Evolutionary conservation across 2,888 invertebrate species (phyloP).

Genomic region (Liopterus haemorrhoidalis): DNA sequence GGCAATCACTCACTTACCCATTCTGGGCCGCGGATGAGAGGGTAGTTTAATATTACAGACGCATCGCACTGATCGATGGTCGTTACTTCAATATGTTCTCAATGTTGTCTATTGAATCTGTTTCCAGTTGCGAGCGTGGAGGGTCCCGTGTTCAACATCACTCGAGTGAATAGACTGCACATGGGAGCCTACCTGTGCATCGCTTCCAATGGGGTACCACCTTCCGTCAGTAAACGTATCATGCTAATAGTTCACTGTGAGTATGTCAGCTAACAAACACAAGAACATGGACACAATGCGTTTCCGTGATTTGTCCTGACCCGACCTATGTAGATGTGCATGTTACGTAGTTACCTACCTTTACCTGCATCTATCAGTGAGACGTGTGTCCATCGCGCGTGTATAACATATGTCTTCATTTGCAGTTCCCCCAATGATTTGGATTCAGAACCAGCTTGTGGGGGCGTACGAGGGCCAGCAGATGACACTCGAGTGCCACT

Average conservation of each 20-base stretch:
- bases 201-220: slow-evolving; percentile 78
- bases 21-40: too few species aligned
- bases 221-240: slow-evolving; percentile 82
- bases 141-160: slow-evolving; percentile 62
- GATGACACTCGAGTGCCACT: slow-evolving; percentile 64
- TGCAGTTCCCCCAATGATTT: slow-evolving; percentile 67
- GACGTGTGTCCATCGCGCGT: background rate
- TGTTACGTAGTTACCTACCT: background rate
- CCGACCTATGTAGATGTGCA: background rate
- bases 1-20: slow-evolving; percentile 3
- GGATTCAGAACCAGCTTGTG: slow-evolving; percentile 66
- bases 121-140: slow-evolving; percentile 59
- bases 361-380: background rate
- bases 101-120: too few species aligned
- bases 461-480: slow-evolving; percentile 61
- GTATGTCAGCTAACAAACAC: slow-evolving; percentile 37
- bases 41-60: too few species aligned
- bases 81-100: too few species aligned
- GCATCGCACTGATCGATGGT: slow-evolving; percentile 11
- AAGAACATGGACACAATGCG: background rate
- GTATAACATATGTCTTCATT: slow-evolving; percentile 26
- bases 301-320: background rate
- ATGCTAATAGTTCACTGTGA: slow-evolving; percentile 78
- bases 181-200: slow-evolving; percentile 79
- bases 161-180: slow-evolving; percentile 65